Percentiles rank a stretch among this genome's conserved stretches.
These are phyloP conservation scores for Drosophila funebris DNA, from an alignment of 1,140 invertebrate species.

Conservation along the genomic window DNA sequence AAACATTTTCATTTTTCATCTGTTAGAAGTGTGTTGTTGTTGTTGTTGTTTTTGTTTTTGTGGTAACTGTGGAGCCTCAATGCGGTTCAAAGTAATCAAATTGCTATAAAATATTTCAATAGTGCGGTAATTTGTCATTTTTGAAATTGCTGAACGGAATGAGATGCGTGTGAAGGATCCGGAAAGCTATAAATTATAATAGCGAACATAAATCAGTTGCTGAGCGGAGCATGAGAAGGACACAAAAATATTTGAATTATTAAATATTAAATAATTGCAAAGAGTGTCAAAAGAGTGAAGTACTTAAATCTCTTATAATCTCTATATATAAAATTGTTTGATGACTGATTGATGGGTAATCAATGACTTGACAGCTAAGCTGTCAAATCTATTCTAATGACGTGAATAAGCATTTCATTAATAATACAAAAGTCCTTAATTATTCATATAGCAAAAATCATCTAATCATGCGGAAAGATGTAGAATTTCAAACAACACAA, in stretches of 20 bases:
- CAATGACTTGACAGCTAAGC: too few relatives aligned
- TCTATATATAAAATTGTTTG: too few relatives aligned
- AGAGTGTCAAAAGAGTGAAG: too few relatives aligned
- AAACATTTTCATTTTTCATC: conserved; percentile 15
- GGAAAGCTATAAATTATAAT: conserved; percentile 16
- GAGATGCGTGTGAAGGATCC: neutral
- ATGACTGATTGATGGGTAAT: too few relatives aligned
- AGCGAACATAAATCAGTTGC: conserved; percentile 45
- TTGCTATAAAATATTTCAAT: conserved; percentile 55
- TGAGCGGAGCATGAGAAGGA: neutral
- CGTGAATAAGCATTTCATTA: too few relatives aligned
- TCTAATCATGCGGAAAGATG: too few relatives aligned
- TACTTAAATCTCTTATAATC: too few relatives aligned
- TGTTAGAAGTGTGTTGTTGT: neutral
- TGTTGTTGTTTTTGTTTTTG: neutral
- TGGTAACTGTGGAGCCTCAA: neutral
- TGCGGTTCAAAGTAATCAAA: conserved; percentile 38
- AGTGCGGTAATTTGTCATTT: conserved; percentile 53
- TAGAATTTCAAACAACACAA: neutral
- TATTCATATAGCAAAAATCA: too few relatives aligned
- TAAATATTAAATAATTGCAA: neutral
- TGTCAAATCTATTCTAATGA: too few relatives aligned
- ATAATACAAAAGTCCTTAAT: too few relatives aligned
- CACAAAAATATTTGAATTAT: neutral
- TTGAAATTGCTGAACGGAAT: conserved; percentile 35